Evolutionary conservation across 2,797 vertebrate genomes (phyloP).

Genomic region (Erithacus rubecula): DNA sequence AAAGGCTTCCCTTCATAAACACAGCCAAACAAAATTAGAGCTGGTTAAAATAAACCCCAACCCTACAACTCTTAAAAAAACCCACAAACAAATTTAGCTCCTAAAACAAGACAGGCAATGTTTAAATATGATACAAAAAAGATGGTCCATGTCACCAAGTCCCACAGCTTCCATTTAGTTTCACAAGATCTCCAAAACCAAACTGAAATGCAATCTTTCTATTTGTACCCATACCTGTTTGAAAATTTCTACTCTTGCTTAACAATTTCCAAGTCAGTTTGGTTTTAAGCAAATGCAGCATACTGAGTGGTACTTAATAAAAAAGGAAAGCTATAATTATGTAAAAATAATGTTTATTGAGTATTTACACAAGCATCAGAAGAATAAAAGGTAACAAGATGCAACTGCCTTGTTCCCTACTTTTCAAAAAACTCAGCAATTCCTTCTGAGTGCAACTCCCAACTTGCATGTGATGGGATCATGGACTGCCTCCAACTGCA

Average conservation of each 20-base stretch:
- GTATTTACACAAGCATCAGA: background rate
- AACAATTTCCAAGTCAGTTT: background rate
- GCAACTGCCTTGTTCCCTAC: background rate
- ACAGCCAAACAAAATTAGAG: background rate
- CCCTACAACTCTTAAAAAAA: background rate
- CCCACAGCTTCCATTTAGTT: background rate
- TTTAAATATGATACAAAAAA: background rate
- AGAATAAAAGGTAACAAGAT: background rate
- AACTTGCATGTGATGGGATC: background rate
- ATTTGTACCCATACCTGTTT: background rate
- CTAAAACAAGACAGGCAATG: background rate
- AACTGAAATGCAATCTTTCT: background rate
- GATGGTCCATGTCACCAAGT: background rate
- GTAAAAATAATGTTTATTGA: background rate
- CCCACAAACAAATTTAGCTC: background rate
- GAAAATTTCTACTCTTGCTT: background rate
- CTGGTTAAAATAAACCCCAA: background rate
- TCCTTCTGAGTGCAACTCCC: background rate
- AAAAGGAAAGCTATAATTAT: background rate
- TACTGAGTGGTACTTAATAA: background rate
- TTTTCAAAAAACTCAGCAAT: slow-evolving; percentile 27
- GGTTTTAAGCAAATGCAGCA: background rate
- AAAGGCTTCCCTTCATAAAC: background rate
- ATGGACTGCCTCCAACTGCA: slow-evolving; percentile 1
- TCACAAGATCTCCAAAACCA: background rate